Evolutionary conservation across 2,113 vertebrate species (phyloP).

Genomic region (Phalacrocorax brasilianus): DNA sequence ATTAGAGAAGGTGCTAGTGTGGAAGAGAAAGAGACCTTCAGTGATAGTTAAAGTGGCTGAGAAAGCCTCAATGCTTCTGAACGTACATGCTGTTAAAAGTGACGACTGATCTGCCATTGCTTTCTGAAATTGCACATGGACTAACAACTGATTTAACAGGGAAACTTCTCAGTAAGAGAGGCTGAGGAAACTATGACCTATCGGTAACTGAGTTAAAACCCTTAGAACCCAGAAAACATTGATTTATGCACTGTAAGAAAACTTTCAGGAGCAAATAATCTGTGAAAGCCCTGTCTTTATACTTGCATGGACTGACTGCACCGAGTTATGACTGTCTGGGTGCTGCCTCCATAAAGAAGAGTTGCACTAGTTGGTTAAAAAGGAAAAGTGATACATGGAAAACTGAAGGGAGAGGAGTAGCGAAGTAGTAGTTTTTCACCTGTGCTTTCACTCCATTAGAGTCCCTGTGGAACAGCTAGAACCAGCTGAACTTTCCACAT

Average conservation of each 20-base stretch:
- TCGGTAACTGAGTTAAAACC: neutral
- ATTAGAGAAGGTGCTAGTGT: neutral
- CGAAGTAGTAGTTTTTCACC: neutral
- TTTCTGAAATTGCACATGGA: neutral
- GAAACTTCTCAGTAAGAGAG: neutral
- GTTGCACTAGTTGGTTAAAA: neutral
- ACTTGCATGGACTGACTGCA: neutral
- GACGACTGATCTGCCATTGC: neutral
- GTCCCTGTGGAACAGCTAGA: neutral
- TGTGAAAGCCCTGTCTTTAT: neutral
- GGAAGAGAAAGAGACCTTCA: neutral
- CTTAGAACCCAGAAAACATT: neutral
- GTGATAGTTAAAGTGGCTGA: neutral
- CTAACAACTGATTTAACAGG: neutral
- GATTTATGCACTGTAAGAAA: neutral
- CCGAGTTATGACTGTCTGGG: neutral
- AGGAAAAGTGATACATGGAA: neutral
- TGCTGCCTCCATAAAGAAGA: neutral
- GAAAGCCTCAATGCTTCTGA: neutral
- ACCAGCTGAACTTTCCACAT: slow-evolving; percentile 11
- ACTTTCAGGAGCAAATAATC: neutral
- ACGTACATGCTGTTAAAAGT: neutral
- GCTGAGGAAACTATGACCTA: neutral
- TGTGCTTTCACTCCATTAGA: neutral
- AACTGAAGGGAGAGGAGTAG: neutral